Conservation (phyloP, 2,888 invertebrate genomes). For the Griposia aprilina region DNA sequence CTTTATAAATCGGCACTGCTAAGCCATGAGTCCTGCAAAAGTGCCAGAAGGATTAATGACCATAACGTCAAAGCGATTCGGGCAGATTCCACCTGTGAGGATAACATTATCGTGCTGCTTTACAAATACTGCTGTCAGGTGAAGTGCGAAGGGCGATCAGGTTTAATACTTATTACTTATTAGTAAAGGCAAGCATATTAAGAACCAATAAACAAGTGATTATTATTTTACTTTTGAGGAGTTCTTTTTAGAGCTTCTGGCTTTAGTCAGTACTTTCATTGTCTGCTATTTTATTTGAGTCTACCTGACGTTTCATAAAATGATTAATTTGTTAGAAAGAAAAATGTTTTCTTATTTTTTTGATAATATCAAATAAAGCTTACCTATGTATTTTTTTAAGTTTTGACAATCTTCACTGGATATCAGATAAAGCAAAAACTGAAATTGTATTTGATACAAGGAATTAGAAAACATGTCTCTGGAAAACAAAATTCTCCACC, state of each 20-base stretch:
- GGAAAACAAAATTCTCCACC: conserved; percentile 4
- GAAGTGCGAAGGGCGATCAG: conserved; percentile 5
- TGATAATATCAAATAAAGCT: no score
- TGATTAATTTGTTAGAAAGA: background rate
- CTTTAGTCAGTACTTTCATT: background rate
- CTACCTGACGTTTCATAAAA: background rate
- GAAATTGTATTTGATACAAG: background rate
- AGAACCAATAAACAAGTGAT: background rate
- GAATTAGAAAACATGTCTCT: background rate
- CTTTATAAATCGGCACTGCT: background rate
- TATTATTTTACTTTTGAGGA: background rate
- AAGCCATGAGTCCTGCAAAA: background rate
- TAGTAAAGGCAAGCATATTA: background rate
- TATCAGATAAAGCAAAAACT: background rate
- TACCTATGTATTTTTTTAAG: no score
- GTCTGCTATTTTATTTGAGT: background rate
- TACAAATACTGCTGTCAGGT: conserved; percentile 8
- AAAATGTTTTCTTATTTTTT: no score
- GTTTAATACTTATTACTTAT: background rate
- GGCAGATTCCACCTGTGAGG: conserved; percentile 1
- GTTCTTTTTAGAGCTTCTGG: background rate
- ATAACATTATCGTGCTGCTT: conserved; percentile 7
- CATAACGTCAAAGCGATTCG: background rate
- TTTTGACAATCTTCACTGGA: no score
- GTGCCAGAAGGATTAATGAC: conserved; percentile 16